Evolutionary conservation across 2,888 invertebrate species (phyloP).

Genomic region (Drosophila neotestacea): DNA sequence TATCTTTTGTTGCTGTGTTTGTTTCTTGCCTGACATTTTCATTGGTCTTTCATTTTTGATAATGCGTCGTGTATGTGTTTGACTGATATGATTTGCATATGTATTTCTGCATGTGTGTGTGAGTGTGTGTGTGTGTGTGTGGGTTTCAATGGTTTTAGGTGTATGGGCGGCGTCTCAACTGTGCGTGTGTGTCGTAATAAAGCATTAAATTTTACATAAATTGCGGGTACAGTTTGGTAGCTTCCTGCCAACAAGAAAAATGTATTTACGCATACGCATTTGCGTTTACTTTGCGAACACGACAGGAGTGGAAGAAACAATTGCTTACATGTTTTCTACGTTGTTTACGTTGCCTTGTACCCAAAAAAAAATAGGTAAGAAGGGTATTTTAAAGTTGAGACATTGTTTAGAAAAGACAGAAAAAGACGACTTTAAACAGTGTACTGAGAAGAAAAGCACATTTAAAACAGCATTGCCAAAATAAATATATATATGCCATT

Average conservation of each 20-base stretch:
- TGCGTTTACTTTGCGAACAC: constrained; percentile 42
- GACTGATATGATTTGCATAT: constrained; percentile 79
- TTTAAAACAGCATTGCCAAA: neutral
- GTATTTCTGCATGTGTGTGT: constrained; percentile 18
- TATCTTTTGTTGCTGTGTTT: constrained; percentile 58
- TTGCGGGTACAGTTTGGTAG: constrained; percentile 64
- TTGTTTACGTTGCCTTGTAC: constrained; percentile 21
- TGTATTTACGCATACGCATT: constrained; percentile 48
- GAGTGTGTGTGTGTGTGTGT: constrained; percentile 25
- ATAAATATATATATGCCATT: neutral
- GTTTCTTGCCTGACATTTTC: constrained; percentile 71
- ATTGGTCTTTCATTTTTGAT: constrained; percentile 80
- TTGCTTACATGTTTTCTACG: constrained; percentile 28
- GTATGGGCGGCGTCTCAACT: constrained; percentile 7
- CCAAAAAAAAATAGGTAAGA: neutral
- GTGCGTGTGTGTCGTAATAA: constrained; percentile 57
- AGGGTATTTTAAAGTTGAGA: neutral
- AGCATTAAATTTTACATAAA: constrained; percentile 78
- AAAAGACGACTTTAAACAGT: neutral
- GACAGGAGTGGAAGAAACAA: constrained; percentile 16
- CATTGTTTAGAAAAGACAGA: neutral
- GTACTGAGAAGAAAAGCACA: neutral
- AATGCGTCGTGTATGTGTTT: constrained; percentile 65
- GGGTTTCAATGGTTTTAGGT: constrained; percentile 22
- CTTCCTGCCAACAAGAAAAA: constrained; percentile 45